Conservation (phyloP, 2,113 vertebrate species). For the Seriola rivoliana region DNA sequence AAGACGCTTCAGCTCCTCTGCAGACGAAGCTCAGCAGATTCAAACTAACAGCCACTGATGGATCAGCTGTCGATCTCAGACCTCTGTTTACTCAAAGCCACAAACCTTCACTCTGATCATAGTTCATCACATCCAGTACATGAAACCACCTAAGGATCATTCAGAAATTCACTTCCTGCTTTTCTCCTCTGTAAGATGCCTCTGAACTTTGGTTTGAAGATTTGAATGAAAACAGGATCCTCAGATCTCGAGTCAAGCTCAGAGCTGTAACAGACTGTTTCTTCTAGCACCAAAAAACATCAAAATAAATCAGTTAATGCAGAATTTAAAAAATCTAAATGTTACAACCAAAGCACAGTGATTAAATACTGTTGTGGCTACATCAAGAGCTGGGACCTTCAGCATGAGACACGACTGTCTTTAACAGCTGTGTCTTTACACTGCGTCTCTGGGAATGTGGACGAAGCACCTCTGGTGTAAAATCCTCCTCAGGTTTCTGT, state of each 20-base stretch:
- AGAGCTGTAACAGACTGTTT: neutral
- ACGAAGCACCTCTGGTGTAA: slow-evolving; percentile 27
- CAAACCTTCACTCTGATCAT: neutral
- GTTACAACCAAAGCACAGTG: slow-evolving; percentile 14
- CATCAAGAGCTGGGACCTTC: slow-evolving; percentile 31
- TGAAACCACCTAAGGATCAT: neutral
- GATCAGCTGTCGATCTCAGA: neutral
- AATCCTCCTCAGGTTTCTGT: neutral
- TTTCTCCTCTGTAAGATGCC: neutral
- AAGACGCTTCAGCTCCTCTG: neutral
- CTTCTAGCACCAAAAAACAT: slow-evolving; percentile 58
- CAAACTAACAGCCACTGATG: slow-evolving; percentile 7
- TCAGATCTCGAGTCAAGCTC: neutral
- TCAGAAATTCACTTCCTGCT: neutral
- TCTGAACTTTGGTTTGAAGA: slow-evolving; percentile 11
- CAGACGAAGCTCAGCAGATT: slow-evolving; percentile 11
- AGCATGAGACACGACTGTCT: neutral
- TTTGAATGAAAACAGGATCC: slow-evolving; percentile 41
- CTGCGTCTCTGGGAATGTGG: slow-evolving; percentile 40
- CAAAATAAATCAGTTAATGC: slow-evolving; percentile 24
- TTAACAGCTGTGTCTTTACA: neutral
- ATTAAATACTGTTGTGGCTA: slow-evolving; percentile 39
- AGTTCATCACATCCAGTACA: neutral
- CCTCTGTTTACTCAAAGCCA: slow-evolving; percentile 18
- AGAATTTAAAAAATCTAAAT: neutral